phyloP scores from a whole-genome alignment of 1,140 invertebrate species.

The Zaprionus tsacasi region DNA sequence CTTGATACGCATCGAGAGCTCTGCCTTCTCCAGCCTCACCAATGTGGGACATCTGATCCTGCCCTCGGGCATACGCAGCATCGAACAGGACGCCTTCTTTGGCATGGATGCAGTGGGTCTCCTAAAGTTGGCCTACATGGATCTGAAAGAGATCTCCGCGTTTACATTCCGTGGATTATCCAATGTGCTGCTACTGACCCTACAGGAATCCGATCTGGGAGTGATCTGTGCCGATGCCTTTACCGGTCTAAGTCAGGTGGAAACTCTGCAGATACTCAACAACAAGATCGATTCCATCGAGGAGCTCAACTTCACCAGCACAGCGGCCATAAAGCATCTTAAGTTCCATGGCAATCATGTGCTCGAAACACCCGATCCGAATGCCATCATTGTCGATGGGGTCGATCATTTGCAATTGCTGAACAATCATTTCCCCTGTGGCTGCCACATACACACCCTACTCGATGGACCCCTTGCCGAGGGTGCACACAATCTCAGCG shows the following conservation, averaged over 20 bases:
- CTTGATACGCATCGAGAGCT: constrained; percentile 88
- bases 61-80: constrained; percentile 89
- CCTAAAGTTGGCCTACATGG: constrained; percentile 92
- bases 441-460: constrained; percentile 91
- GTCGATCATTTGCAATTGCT: constrained; percentile 88
- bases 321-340: constrained; percentile 88
- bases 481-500: constrained; percentile 85
- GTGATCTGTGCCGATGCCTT: constrained; percentile 90
- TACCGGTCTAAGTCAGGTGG: constrained; percentile 88
- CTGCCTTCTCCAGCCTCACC: constrained; percentile 91
- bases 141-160: constrained; percentile 88
- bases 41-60: constrained; percentile 91
- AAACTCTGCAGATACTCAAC: constrained; percentile 90
- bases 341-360: constrained; percentile 92
- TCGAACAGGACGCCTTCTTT: constrained; percentile 91
- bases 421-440: constrained; percentile 93
- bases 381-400: constrained; percentile 87
- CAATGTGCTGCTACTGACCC: constrained; percentile 89
- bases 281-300: constrained; percentile 93
- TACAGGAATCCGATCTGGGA: constrained; percentile 92
- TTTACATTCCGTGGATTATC: constrained; percentile 91
- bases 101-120: constrained; percentile 91
- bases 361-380: constrained; percentile 88
- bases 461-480: constrained; percentile 90
- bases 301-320: constrained; percentile 88